Percentiles rank a stretch among this genome's conserved stretches.
Evolutionary conservation across 2,888 invertebrate species (phyloP).

Genomic region (Athalia rosae): DNA sequence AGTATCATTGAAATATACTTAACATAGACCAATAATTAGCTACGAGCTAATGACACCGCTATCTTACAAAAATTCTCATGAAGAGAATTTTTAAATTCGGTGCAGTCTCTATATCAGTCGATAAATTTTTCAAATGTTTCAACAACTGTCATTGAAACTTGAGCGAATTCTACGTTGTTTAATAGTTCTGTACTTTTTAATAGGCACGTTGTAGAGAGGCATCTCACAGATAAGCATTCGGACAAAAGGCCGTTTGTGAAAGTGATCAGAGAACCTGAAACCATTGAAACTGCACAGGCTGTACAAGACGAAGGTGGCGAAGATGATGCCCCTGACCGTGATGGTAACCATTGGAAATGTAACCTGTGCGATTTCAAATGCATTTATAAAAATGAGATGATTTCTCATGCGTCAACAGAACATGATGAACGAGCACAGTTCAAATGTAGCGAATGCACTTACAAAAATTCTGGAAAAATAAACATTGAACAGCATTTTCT

Average conservation of each 20-base stretch:
- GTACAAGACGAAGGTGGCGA: conserved; percentile 61
- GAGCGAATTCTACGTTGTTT: conserved; percentile 54
- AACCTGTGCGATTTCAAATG: conserved; percentile 80
- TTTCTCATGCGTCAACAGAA: conserved; percentile 76
- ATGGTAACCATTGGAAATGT: conserved; percentile 82
- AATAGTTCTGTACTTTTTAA: conserved; percentile 55
- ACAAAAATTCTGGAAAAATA: conserved; percentile 75
- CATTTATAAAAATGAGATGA: conserved; percentile 78
- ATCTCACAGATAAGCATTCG: conserved; percentile 79
- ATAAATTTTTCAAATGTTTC: conserved; percentile 55
- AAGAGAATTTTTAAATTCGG: background rate
- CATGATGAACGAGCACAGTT: conserved; percentile 83
- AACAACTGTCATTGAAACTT: background rate
- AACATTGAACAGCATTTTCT: conserved; percentile 79
- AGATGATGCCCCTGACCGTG: conserved; percentile 64
- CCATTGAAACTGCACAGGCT: conserved; percentile 59
- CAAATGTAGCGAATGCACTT: conserved; percentile 83
- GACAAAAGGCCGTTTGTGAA: conserved; percentile 74
- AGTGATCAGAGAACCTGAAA: conserved; percentile 73
- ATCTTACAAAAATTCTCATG: background rate
- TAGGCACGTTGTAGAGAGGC: conserved; percentile 80
- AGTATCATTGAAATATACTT: background rate
- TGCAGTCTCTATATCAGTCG: background rate
- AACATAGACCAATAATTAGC: background rate
- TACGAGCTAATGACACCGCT: background rate